Evolutionary conservation across 2,797 vertebrate genomes (phyloP).

Genomic region (Sciurus vulgaris): DNA sequence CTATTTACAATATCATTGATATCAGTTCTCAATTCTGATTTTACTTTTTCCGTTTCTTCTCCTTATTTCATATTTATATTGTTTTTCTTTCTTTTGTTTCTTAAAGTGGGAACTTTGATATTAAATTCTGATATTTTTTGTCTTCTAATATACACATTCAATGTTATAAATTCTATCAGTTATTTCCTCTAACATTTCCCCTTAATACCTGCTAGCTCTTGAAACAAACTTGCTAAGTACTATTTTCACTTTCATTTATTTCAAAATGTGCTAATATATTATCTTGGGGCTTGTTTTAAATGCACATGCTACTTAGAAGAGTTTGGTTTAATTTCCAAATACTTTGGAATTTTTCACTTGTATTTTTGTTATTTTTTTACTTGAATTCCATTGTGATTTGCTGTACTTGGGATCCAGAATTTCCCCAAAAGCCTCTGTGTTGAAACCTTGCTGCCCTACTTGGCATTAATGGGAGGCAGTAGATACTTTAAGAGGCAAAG

Average conservation of each 20-base stretch:
- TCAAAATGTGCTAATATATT: constrained; percentile 33
- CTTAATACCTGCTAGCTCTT: too few species aligned
- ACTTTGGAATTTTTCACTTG: not conserved
- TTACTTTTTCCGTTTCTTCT: not conserved
- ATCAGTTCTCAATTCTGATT: not conserved
- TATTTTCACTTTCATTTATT: constrained; percentile 16
- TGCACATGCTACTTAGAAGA: not conserved
- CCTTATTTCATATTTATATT: not conserved
- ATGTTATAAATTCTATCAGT: not conserved
- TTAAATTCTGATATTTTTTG: not conserved
- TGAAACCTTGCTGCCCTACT: not conserved
- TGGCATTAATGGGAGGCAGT: not conserved
- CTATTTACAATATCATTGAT: not conserved
- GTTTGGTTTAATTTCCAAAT: not conserved
- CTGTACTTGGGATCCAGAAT: not conserved
- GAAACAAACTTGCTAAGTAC: not conserved
- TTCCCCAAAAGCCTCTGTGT: not conserved
- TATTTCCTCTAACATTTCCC: too few species aligned
- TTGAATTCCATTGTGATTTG: not conserved
- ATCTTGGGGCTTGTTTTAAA: not conserved
- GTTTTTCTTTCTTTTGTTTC: constrained; percentile 22
- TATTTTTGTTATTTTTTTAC: not conserved
- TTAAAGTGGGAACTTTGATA: not conserved
- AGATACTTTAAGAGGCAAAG: too few species aligned
- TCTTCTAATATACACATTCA: not conserved